Percentiles rank a stretch among this genome's conserved stretches.
phyloP scores from a whole-genome alignment of 2,113 vertebrate genomes.

The Chlorodrepanis virens region DNA sequence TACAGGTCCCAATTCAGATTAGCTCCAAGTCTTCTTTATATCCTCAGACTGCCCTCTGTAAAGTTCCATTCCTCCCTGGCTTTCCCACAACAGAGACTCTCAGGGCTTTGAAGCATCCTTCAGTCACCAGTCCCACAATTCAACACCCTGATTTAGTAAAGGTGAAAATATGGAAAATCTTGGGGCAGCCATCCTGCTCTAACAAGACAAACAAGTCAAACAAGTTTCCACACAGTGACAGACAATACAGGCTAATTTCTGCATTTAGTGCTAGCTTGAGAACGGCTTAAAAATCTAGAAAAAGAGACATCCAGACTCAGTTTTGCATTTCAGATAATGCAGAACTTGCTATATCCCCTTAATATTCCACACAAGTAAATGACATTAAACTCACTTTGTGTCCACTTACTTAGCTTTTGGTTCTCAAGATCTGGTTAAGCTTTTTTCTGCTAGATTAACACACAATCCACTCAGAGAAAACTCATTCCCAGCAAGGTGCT shows the following conservation, averaged over 20 bases:
- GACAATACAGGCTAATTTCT: neutral
- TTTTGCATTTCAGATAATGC: neutral
- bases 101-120: neutral
- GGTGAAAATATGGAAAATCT: neutral
- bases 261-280: neutral
- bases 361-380: neutral
- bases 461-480: neutral
- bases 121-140: neutral
- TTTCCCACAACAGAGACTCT: neutral
- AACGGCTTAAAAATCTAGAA: neutral
- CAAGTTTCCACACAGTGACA: neutral
- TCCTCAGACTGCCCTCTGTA: neutral
- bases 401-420: neutral
- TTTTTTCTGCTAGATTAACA: neutral
- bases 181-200: neutral
- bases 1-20: neutral
- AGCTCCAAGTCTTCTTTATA: neutral
- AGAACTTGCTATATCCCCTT: neutral
- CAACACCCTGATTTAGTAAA: neutral
- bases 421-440: neutral
- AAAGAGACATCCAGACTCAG: neutral
- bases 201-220: neutral
- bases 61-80: neutral
- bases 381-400: neutral
- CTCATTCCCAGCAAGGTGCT: neutral